A percentile compares a stretch with the other conserved stretches of the same genome.
Conservation (phyloP, 2,113 vertebrate genomes). For the Tyto alba region DNA sequence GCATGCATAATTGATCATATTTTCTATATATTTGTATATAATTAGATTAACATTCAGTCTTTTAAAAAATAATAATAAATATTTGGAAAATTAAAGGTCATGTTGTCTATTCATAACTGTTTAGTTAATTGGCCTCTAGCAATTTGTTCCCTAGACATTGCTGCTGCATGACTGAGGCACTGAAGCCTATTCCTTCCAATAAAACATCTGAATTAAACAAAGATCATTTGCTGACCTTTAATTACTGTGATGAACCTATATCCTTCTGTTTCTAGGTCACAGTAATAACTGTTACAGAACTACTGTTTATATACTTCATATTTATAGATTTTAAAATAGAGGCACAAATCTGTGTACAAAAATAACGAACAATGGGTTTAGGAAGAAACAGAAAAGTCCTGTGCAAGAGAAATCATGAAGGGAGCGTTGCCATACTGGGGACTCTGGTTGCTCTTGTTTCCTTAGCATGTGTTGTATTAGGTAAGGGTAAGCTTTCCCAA, state of each 20-base stretch:
- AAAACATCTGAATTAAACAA: background rate
- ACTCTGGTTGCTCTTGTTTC: background rate
- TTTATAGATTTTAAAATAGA: background rate
- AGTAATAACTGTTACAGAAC: background rate
- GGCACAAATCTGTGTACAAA: background rate
- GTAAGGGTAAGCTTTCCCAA: background rate
- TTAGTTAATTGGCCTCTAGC: constrained; percentile 22
- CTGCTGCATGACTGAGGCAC: background rate
- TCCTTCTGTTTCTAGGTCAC: background rate
- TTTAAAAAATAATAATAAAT: background rate
- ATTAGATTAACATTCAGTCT: background rate
- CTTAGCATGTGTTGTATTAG: background rate
- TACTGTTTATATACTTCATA: background rate
- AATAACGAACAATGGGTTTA: background rate
- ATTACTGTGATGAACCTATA: background rate
- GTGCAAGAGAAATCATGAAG: background rate
- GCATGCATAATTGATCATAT: background rate
- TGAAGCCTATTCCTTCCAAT: background rate
- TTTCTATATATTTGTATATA: background rate
- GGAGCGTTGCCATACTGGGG: background rate
- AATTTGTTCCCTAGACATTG: background rate
- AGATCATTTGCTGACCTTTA: background rate
- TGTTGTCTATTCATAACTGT: background rate
- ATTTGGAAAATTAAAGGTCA: background rate
- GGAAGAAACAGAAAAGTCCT: background rate